A percentile compares a stretch with the other conserved stretches of the same genome.
Evolutionary conservation across 2,888 invertebrate genomes (phyloP).

Genomic region (Perizoma affinitatum): DNA sequence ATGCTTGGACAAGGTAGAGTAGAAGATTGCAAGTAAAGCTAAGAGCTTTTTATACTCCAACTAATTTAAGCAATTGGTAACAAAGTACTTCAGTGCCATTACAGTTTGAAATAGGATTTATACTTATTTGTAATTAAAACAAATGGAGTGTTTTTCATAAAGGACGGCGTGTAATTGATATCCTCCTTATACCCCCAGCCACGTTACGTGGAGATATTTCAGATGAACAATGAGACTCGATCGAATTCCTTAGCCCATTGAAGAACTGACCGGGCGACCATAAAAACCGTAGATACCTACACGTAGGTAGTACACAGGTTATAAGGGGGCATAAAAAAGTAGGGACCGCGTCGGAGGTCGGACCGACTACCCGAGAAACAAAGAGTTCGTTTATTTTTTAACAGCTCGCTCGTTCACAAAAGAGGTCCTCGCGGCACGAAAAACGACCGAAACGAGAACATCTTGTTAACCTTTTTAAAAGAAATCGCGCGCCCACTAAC

Average conservation of each 20-base stretch:
- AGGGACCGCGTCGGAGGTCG: constrained; percentile 83
- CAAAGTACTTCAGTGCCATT: constrained; percentile 33
- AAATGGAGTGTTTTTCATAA: constrained; percentile 47
- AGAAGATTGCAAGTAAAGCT: constrained; percentile 19
- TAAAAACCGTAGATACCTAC: constrained; percentile 83
- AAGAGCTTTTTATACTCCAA: constrained; percentile 21
- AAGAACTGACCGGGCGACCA: constrained; percentile 82
- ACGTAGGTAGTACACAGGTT: constrained; percentile 84
- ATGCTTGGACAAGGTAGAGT: constrained; percentile 3
- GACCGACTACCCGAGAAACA: constrained; percentile 83
- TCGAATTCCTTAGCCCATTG: constrained; percentile 83
- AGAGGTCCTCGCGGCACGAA: constrained; percentile 80
- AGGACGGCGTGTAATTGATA: constrained; percentile 59
- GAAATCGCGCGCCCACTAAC: constrained; percentile 81
- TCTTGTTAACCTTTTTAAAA: constrained; percentile 83
- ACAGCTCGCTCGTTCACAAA: constrained; percentile 83
- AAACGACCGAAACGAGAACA: constrained; percentile 80
- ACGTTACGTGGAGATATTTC: constrained; percentile 60
- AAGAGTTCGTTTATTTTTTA: constrained; percentile 84
- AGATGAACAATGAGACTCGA: constrained; percentile 79
- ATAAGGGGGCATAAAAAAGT: constrained; percentile 83
- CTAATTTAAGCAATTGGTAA: constrained; percentile 31
- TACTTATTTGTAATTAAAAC: constrained; percentile 51
- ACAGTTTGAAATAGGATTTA: constrained; percentile 48
- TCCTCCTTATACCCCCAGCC: constrained; percentile 55